These are phyloP conservation scores for Pantherophis alleghaniensis DNA, from an alignment of 2,797 vertebrate genomes.

Conservation along the genomic window DNA sequence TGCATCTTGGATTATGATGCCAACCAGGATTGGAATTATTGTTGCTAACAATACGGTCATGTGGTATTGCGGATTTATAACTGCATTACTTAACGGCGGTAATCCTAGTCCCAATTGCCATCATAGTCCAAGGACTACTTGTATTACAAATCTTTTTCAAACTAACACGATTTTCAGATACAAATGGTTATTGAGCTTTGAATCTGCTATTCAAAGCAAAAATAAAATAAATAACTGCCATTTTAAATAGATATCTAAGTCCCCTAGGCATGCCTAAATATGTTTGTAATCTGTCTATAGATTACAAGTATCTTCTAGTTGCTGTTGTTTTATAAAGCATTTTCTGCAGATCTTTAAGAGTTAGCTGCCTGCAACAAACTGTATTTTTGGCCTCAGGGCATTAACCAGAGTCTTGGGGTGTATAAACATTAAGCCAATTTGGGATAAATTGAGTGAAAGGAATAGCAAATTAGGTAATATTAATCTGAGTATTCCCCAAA, in stretches of 20 bases:
- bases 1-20: not conserved
- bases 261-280: not conserved
- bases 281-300: not conserved
- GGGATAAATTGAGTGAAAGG: not conserved
- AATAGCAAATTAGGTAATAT: not conserved
- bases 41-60: not conserved
- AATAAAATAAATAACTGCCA: not conserved
- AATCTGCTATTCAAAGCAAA: not conserved
- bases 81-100: not conserved
- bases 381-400: not conserved
- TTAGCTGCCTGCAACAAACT: not conserved
- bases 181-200: not conserved
- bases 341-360: not conserved
- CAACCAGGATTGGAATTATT: not conserved
- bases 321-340: not conserved
- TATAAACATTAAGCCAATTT: not conserved
- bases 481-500: not conserved
- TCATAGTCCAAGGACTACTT: not conserved
- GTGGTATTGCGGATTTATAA: not conserved
- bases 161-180: not conserved
- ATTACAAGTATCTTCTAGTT: not conserved
- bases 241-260: not conserved
- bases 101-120: not conserved
- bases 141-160: not conserved
- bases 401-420: not conserved